Evolutionary conservation across 37 sponge, comb jelly and placozoan genomes (phyloP).

Genomic region (Haliclona indistincta): DNA sequence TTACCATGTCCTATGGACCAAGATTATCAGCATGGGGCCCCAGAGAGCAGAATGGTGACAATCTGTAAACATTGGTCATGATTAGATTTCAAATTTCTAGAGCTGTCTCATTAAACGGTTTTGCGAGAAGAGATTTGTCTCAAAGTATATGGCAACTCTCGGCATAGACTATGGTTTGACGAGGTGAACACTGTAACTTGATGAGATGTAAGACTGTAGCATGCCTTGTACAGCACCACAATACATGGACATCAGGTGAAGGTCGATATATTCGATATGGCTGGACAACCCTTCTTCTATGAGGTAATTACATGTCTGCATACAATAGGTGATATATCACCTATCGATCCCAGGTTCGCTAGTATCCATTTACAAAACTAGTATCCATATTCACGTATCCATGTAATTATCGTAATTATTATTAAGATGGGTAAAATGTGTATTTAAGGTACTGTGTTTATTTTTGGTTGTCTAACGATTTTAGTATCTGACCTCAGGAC

Average conservation of each 20-base stretch:
- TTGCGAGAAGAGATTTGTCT: constrained; percentile 92
- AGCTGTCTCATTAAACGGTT: constrained; percentile 94
- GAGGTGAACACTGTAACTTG: too few species aligned
- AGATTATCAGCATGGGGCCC: constrained; percentile 89
- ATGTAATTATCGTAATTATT: too few species aligned
- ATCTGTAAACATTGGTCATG: neutral
- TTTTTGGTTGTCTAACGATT: too few species aligned
- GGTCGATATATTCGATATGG: constrained; percentile 90
- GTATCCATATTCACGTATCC: too few species aligned
- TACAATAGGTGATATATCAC: constrained; percentile 77
- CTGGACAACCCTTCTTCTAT: constrained; percentile 89
- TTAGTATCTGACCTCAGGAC: too few species aligned
- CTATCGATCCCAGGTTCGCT: constrained; percentile 40
- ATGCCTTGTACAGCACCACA: neutral
- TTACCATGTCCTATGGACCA: too few species aligned
- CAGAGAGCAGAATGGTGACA: constrained; percentile 70
- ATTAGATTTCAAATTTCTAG: constrained; percentile 20
- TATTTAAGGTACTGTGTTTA: too few species aligned
- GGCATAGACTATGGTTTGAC: constrained; percentile 98
- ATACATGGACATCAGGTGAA: constrained; percentile 52
- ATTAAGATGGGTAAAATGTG: too few species aligned
- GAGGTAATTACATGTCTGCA: constrained; percentile 90
- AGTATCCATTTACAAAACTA: too few species aligned
- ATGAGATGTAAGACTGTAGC: neutral
- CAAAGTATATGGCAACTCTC: constrained; percentile 94